These are phyloP conservation scores for Leucosticte australis DNA, from an alignment of 2,113 vertebrate genomes.

Conservation along the genomic window DNA sequence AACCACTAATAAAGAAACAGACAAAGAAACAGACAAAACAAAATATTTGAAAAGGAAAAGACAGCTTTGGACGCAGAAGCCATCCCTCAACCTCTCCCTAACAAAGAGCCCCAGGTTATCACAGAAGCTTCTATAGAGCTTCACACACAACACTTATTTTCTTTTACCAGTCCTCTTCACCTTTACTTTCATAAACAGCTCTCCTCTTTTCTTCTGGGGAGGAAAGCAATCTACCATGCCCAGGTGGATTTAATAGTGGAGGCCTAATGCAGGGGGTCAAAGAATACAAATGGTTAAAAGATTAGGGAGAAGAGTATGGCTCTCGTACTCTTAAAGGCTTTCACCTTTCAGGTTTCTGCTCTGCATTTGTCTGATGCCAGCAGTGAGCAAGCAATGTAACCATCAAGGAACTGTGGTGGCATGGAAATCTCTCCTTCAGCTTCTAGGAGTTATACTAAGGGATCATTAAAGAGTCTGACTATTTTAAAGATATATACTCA, in stretches of 20 bases:
- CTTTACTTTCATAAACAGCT: conserved; percentile 5
- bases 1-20: too few species aligned
- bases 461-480: neutral
- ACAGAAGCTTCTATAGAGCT: neutral
- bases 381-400: neutral
- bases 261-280: conserved; percentile 13
- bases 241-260: conserved; percentile 41
- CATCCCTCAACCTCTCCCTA: neutral
- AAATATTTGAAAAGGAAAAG: too few species aligned
- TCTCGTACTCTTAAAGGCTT: neutral
- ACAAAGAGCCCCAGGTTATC: neutral
- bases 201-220: neutral
- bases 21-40: too few species aligned
- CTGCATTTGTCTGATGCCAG: conserved; percentile 13
- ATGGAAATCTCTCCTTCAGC: neutral
- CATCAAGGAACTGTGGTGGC: neutral
- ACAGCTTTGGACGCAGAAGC: too few species aligned
- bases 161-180: neutral
- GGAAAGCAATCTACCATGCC: conserved; percentile 13
- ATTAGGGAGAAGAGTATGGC: conserved; percentile 6
- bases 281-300: conserved; percentile 35
- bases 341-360: conserved; percentile 29
- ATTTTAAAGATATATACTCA: neutral
- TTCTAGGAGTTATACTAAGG: neutral
- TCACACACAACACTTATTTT: neutral